Conservation (phyloP, 2,888 invertebrate genomes). For the Troilus luridus region DNA sequence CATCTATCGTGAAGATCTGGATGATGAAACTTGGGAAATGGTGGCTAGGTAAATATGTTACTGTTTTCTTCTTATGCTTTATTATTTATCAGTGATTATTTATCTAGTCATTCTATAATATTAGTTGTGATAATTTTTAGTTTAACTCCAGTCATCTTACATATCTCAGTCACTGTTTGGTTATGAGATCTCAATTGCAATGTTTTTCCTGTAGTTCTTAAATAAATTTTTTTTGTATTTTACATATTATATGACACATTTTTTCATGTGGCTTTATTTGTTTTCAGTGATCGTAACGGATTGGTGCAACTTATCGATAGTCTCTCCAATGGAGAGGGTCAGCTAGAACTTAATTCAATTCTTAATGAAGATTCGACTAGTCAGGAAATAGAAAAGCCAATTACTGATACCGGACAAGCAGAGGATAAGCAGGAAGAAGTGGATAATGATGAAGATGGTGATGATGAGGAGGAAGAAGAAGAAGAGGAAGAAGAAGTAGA, state of each 20-base stretch:
- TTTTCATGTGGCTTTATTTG: constrained; percentile 60
- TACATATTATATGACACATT: not conserved
- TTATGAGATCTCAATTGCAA: not conserved
- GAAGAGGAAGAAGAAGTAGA: constrained; percentile 56
- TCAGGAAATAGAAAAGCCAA: constrained; percentile 72
- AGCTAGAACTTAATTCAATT: constrained; percentile 71
- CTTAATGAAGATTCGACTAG: constrained; percentile 79
- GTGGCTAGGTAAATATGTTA: constrained; percentile 82
- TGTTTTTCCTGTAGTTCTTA: not conserved
- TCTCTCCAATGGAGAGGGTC: constrained; percentile 78
- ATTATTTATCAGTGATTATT: not conserved
- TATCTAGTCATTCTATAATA: too few species aligned
- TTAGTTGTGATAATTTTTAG: too few species aligned
- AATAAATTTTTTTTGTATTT: not conserved
- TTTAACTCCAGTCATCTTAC: too few species aligned
- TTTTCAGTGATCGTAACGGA: constrained; percentile 82
- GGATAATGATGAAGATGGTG: constrained; percentile 59
- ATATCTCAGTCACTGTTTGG: too few species aligned
- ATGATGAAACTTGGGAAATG: constrained; percentile 95
- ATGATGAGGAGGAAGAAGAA: constrained; percentile 60
- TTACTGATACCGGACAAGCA: constrained; percentile 72
- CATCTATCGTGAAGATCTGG: constrained; percentile 94
- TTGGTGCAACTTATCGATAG: constrained; percentile 84
- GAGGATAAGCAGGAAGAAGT: constrained; percentile 62
- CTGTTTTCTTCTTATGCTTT: not conserved